Percentiles rank a stretch among this genome's conserved stretches.
Conservation (phyloP, 2,113 vertebrate species). For the Austrofundulus limnaeus region DNA sequence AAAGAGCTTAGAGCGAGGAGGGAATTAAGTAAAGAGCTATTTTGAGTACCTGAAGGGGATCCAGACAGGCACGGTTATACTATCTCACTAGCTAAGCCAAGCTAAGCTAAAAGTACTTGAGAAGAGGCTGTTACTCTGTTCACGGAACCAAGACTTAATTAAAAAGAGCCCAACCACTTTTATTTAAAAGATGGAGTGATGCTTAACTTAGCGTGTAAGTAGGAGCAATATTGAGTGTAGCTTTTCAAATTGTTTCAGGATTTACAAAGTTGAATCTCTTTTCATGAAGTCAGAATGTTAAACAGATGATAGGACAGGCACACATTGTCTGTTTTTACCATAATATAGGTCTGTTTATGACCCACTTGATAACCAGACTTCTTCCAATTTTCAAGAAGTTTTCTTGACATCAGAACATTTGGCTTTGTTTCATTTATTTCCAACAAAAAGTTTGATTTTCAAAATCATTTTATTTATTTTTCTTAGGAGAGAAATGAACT, state of each 20-base stretch:
- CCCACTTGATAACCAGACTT: neutral
- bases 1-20: slow-evolving; percentile 18
- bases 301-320: too few relatives aligned
- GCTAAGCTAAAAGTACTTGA: slow-evolving; percentile 25
- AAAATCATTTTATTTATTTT: neutral
- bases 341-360: neutral
- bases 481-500: neutral
- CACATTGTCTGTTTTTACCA: neutral
- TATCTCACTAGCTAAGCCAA: slow-evolving; percentile 38
- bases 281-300: neutral
- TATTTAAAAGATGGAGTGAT: slow-evolving; percentile 34
- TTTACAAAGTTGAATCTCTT: slow-evolving; percentile 3
- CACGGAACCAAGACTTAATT: slow-evolving; percentile 30
- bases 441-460: neutral
- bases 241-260: slow-evolving; percentile 16
- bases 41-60: slow-evolving; percentile 38
- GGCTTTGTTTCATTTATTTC: slow-evolving; percentile 5
- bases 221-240: slow-evolving; percentile 5
- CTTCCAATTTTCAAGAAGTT: neutral
- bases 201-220: slow-evolving; percentile 11
- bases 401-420: slow-evolving; percentile 16
- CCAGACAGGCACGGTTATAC: slow-evolving; percentile 29
- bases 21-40: slow-evolving; percentile 40
- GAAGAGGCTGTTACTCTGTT: slow-evolving; percentile 15
- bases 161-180: slow-evolving; percentile 31